Percentiles rank a stretch among this genome's conserved stretches.
phyloP scores from a whole-genome alignment of 2,888 invertebrate genomes.

The Hydroisotoma schaefferi region DNA sequence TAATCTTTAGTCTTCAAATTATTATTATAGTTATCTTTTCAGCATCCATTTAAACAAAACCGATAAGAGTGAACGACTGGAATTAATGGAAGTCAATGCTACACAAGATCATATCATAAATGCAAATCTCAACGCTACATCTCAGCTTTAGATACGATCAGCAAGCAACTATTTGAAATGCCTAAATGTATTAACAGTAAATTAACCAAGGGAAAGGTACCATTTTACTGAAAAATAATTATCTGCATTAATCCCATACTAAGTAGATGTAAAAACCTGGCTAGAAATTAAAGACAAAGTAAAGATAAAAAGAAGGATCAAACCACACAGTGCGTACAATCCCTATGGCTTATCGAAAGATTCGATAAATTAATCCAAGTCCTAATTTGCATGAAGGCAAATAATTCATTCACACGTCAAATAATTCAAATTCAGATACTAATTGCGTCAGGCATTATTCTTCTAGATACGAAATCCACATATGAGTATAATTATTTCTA shows the following conservation, averaged over 20 bases:
- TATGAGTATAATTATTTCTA: too few relatives aligned
- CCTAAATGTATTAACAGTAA: background rate
- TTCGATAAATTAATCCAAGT: background rate
- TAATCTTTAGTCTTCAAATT: too few relatives aligned
- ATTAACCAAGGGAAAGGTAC: background rate
- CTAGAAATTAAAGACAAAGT: background rate
- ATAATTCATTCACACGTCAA: conserved; percentile 14
- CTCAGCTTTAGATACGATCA: too few relatives aligned
- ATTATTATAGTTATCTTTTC: too few relatives aligned
- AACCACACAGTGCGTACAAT: conserved; percentile 3
- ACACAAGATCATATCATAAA: background rate
- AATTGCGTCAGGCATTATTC: too few relatives aligned
- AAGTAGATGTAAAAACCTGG: background rate
- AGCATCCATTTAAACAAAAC: too few relatives aligned
- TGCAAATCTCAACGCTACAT: background rate
- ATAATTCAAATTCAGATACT: conserved; percentile 5
- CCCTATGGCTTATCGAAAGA: too few relatives aligned
- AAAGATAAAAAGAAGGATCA: background rate
- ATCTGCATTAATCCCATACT: too few relatives aligned
- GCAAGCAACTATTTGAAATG: too few relatives aligned
- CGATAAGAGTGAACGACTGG: too few relatives aligned
- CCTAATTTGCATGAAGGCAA: conserved; percentile 5
- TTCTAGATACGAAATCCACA: too few relatives aligned
- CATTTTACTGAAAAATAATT: background rate
- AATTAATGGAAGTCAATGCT: too few relatives aligned